Evolutionary conservation across 2,888 invertebrate genomes (phyloP).

Genomic region (Scaptomyza cyrtandrae): DNA sequence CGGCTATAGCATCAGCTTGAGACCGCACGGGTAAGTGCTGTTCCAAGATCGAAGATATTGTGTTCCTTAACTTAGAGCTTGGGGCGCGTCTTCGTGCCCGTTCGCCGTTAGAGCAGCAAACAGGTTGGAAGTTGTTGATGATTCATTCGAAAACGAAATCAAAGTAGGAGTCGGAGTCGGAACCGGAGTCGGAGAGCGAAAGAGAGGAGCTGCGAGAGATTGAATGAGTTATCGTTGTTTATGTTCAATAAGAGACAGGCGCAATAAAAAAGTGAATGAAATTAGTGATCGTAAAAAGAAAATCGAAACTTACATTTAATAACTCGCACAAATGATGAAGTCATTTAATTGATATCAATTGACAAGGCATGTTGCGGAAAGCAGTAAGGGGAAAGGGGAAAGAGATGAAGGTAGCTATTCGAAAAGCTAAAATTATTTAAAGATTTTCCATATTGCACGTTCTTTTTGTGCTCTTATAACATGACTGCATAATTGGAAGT

Average conservation of each 20-base stretch:
- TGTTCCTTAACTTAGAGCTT: slow-evolving; percentile 25
- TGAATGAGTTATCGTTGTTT: slow-evolving; percentile 6
- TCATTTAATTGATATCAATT: slow-evolving; percentile 63
- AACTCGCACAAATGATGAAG: slow-evolving; percentile 62
- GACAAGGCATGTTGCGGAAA: slow-evolving; percentile 7
- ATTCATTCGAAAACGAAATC: slow-evolving; percentile 43
- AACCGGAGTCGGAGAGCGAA: slow-evolving; percentile 15
- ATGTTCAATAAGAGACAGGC: slow-evolving; percentile 3
- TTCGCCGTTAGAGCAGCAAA: slow-evolving; percentile 49
- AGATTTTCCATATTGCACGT: slow-evolving; percentile 49
- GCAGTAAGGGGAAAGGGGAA: background rate
- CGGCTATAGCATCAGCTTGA: slow-evolving; percentile 80
- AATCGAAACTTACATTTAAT: slow-evolving; percentile 29
- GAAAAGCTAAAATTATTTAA: slow-evolving; percentile 49
- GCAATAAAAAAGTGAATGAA: slow-evolving; percentile 38
- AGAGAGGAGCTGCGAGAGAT: background rate
- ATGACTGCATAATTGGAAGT: slow-evolving; percentile 1
- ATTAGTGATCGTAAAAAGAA: slow-evolving; percentile 2
- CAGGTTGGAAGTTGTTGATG: slow-evolving; percentile 65
- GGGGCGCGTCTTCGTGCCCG: slow-evolving; percentile 18
- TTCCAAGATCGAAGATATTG: slow-evolving; percentile 25
- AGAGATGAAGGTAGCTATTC: background rate
- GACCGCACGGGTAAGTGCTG: slow-evolving; percentile 81
- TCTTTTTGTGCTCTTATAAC: slow-evolving; percentile 20
- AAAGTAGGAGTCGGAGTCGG: slow-evolving; percentile 15